A percentile compares a stretch with the other conserved stretches of the same genome.
phyloP scores from a whole-genome alignment of 2,113 vertebrate genomes.

The Marmota flaviventris region DNA sequence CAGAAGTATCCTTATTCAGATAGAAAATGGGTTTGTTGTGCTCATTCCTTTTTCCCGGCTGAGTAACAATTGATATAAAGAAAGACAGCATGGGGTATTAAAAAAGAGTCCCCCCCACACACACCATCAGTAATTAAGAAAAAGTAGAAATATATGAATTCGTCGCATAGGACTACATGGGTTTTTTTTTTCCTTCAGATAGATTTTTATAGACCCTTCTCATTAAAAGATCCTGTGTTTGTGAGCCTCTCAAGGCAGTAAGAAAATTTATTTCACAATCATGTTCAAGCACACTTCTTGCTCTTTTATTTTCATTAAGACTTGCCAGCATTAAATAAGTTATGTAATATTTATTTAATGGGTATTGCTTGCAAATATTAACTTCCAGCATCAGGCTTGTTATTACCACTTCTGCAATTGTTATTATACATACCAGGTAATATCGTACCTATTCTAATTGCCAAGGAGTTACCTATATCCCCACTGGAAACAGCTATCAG shows the following conservation, averaged over 20 bases:
- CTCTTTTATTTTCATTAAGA: conserved; percentile 26
- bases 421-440: neutral
- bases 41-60: conserved; percentile 85
- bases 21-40: conserved; percentile 89
- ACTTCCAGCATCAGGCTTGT: conserved; percentile 16
- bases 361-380: conserved; percentile 62
- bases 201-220: conserved; percentile 75
- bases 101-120: conserved; percentile 78
- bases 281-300: conserved; percentile 72
- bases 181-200: conserved; percentile 48
- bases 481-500: conserved; percentile 78
- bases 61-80: conserved; percentile 89
- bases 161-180: conserved; percentile 49
- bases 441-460: conserved; percentile 66
- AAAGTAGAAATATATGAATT: conserved; percentile 80
- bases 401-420: conserved; percentile 27
- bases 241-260: neutral
- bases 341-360: conserved; percentile 29
- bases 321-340: conserved; percentile 64
- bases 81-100: conserved; percentile 88
- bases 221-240: conserved; percentile 63
- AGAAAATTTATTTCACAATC: conserved; percentile 33
- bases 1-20: conserved; percentile 98
- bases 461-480: conserved; percentile 64
- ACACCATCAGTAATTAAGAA: conserved; percentile 86